Evolutionary conservation across 2,797 vertebrate species (phyloP).

Genomic region (Macroramphosus scolopax): DNA sequence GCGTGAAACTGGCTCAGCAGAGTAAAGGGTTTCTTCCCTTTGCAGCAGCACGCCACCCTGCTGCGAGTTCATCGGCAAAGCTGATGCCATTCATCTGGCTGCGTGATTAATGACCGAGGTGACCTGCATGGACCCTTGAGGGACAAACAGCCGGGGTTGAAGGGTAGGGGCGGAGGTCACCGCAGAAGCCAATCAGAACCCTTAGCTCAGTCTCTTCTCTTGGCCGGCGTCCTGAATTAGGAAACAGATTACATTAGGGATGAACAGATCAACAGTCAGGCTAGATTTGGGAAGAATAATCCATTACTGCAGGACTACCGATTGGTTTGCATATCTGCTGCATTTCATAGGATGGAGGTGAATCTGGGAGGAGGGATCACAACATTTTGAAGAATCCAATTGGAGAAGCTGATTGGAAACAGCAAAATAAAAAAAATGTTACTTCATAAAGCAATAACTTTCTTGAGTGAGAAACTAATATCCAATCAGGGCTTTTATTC

Average conservation of each 20-base stretch:
- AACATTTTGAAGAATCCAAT: too few relatives aligned
- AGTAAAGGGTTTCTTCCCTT: neutral
- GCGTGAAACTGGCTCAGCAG: constrained; percentile 13
- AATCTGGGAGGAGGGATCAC: too few relatives aligned
- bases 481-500: too few relatives aligned
- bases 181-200: constrained; percentile 48
- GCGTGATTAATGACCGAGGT: constrained; percentile 55
- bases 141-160: constrained; percentile 29
- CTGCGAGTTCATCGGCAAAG: constrained; percentile 18
- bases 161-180: constrained; percentile 43
- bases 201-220: constrained; percentile 25
- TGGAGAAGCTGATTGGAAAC: too few relatives aligned
- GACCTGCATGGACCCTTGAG: constrained; percentile 54
- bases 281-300: constrained; percentile 44
- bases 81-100: constrained; percentile 9
- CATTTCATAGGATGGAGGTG: neutral
- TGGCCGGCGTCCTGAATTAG: constrained; percentile 16
- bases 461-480: too few relatives aligned
- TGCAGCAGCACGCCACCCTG: neutral
- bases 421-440: too few relatives aligned
- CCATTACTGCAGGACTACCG: constrained; percentile 17
- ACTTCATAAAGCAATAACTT: too few relatives aligned
- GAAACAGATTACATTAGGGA: constrained; percentile 44
- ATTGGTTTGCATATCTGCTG: constrained; percentile 16
- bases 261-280: constrained; percentile 45